Conservation (phyloP, 2,113 vertebrate genomes). For the Pristiophorus japonicus region DNA sequence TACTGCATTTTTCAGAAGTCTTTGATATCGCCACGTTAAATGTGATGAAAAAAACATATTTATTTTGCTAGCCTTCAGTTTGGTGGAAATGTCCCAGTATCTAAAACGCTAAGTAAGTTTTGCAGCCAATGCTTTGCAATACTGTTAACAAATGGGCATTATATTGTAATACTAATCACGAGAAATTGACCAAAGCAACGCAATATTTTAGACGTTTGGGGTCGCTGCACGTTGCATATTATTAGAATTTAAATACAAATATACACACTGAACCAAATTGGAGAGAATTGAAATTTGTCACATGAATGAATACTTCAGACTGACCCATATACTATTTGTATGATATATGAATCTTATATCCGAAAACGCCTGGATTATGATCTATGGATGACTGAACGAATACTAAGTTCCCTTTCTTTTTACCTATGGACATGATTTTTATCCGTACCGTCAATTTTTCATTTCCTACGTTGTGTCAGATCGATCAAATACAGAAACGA, state of each 20-base stretch:
- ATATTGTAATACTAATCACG: background rate
- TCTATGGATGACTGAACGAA: background rate
- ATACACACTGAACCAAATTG: background rate
- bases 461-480: background rate
- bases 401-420: too few relatives aligned
- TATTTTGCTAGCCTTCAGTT: background rate
- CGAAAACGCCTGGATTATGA: background rate
- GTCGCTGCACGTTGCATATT: background rate
- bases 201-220: background rate
- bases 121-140: background rate
- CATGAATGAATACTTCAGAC: background rate
- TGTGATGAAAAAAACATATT: background rate
- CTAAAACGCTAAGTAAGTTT: background rate
- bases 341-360: background rate
- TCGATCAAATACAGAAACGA: background rate
- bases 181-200: background rate
- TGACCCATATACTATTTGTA: background rate
- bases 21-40: background rate
- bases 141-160: background rate
- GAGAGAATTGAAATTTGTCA: background rate
- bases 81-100: background rate
- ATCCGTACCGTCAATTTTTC: background rate
- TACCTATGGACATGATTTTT: too few relatives aligned
- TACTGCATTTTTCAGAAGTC: background rate
- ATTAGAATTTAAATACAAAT: slow-evolving; percentile 13